Conservation (phyloP, 2,888 invertebrate species). For the Drosophila mayaguana region DNA sequence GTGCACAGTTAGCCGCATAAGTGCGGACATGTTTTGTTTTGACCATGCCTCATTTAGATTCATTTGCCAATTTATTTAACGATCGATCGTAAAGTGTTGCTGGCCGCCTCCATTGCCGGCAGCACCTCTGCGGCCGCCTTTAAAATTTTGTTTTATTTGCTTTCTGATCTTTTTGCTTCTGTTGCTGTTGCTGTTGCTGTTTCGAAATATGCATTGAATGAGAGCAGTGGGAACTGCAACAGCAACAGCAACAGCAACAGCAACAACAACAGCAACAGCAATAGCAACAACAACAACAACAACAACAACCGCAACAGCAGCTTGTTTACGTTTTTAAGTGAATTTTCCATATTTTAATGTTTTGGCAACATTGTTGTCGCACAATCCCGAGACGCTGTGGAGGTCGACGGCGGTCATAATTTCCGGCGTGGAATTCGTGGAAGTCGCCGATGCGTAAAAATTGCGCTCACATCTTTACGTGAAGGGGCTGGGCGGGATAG, state of each 20-base stretch:
- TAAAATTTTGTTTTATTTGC: conserved; percentile 36
- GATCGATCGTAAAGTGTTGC: conserved; percentile 82
- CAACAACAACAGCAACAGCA: too few species aligned
- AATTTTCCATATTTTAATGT: conserved; percentile 81
- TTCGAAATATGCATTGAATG: conserved; percentile 45
- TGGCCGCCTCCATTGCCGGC: conserved; percentile 41
- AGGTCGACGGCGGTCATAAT: conserved; percentile 76
- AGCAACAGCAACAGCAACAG: conserved; percentile 14
- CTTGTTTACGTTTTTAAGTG: conserved; percentile 80
- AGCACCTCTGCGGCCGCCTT: conserved; percentile 53
- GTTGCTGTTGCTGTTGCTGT: too few species aligned
- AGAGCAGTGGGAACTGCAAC: conserved; percentile 27
- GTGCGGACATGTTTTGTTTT: conserved; percentile 62
- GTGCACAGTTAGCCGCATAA: conserved; percentile 31
- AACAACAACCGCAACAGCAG: neutral
- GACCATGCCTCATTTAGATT: conserved; percentile 79
- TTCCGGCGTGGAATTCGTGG: conserved; percentile 82
- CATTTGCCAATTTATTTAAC: conserved; percentile 83
- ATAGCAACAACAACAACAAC: conserved; percentile 17
- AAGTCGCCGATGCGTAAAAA: conserved; percentile 70
- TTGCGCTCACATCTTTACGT: conserved; percentile 31
- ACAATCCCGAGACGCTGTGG: conserved; percentile 61
- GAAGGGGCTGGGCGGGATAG: neutral
- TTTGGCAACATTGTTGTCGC: conserved; percentile 78
- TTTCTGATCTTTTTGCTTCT: conserved; percentile 33